Evolutionary conservation across 2,888 invertebrate genomes (phyloP), one percentile per base, ranked within the genome.

Genomic region (Azorinus chamasolen): DNA sequence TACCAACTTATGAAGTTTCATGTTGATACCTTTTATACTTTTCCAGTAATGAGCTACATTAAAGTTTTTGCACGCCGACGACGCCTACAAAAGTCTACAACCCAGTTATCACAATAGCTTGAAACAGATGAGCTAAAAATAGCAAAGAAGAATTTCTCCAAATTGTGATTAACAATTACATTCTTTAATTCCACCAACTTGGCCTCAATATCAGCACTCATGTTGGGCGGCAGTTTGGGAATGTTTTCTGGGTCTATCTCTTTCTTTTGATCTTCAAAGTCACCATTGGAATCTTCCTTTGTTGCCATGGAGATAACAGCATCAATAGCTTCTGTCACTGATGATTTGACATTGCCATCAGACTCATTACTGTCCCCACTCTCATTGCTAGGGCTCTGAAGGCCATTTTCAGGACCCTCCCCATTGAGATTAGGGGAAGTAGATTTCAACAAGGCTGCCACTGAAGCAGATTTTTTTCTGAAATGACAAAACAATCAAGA

Each of bases 151-250:
- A n/a, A n/a, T n/a, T n/a, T n/a, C n/a, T n/a, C n/a, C n/a, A n/a
- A n/a, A n/a, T 32, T 32, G 32, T 4, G 16, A 24, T 51, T 12
- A 51, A 25, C 6, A 90, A 79, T 79, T 88, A 91, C 93, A 86
- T 89, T 85, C 87, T 94, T 94, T 45, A 94, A 89, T 69, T 93
- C 91, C 61, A 92, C 92, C 62, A 95, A 92, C 32, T 93, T 90
- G 55, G 93, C 93, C 76, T 93, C 92, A 64, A 95, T 89, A 45
- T 93, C 93, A 43, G 93, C 92, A 8, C 94, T 93, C 71, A 95
- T 91, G 71, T 92, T 91, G 1, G 93, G 93, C 6, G 94, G 94
- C 24, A 87, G 66, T 71, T 84, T 83, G n/a, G 88, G 83, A 59
- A 84, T 73, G 51, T 71, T 76, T 71, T 88, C 83, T 32, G 85